phyloP scores from a whole-genome alignment of 2,888 invertebrate genomes.

The Disparrhopalites patrizii region DNA sequence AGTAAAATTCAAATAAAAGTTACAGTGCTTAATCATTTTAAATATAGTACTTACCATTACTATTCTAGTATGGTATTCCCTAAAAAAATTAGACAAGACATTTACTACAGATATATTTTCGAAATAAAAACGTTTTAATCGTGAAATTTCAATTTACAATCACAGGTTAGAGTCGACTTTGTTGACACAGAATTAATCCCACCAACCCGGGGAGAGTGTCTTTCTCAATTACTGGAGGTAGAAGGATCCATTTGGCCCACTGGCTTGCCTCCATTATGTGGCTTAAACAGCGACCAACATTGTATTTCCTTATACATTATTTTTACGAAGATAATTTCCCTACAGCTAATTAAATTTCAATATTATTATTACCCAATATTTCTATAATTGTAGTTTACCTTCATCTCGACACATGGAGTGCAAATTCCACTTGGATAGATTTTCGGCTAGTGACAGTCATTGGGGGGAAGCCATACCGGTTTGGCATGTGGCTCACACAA shows the following conservation, averaged over 20 bases:
- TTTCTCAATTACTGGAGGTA: slow-evolving; percentile 47
- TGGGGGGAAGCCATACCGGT: slow-evolving; percentile 45
- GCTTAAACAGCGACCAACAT: slow-evolving; percentile 30
- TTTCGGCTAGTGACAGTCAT: slow-evolving; percentile 46
- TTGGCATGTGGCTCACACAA: slow-evolving; percentile 48
- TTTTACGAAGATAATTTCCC: not conserved
- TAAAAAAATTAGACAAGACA: too few species aligned
- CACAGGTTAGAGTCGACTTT: slow-evolving; percentile 47
- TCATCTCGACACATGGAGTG: slow-evolving; percentile 45
- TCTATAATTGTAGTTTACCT: slow-evolving; percentile 46
- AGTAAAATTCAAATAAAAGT: too few species aligned
- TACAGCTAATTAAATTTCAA: not conserved
- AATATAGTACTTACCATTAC: too few species aligned
- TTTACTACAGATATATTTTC: too few species aligned
- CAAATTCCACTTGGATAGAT: slow-evolving; percentile 43
- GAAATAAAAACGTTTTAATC: too few species aligned
- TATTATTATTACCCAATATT: too few species aligned
- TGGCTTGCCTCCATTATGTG: slow-evolving; percentile 48
- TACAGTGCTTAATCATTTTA: too few species aligned
- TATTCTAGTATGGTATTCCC: too few species aligned
- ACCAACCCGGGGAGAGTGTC: slow-evolving; percentile 47
- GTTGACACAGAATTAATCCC: slow-evolving; percentile 48
- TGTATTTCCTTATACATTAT: slow-evolving; percentile 26
- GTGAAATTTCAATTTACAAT: not conserved
- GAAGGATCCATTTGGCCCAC: slow-evolving; percentile 47